Evolutionary conservation across 2,797 vertebrate species (phyloP), one percentile per base, ranked within the genome.

Genomic region (Labroides dimidiatus): DNA sequence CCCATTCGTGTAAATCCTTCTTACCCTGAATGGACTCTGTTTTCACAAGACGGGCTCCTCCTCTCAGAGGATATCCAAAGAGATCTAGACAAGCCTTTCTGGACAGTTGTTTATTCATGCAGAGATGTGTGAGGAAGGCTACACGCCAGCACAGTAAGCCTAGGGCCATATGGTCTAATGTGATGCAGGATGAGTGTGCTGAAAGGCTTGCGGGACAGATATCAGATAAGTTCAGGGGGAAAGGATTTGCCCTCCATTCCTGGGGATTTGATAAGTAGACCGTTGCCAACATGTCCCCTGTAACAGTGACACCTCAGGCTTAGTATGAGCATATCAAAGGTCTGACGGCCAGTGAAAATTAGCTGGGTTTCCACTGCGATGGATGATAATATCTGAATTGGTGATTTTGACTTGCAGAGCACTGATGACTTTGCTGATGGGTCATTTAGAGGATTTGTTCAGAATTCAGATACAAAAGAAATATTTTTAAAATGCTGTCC

Each of bases 31-130:
- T 88, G 73, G 79, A 85, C 72, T 75, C 50, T 20, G 42, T 63
- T 19, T 75, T 11, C 72, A 64, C 53, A 12, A 81, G 69, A 24
- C 54, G 5, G 37, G 52, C 43, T 14, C 37, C 37, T 39, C 13
- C 39, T 85, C 89, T 81, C 86, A 47, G 64, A 87, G 84, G 87
- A 90, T 84, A 86, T 86, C 80, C 84, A 70, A 78, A 78, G 75
- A 80, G 75, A 86, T 82, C 65, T 51, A 62, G 70, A 73, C 75
- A 67, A 51, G 61, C 53, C 57, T 84, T 77, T 73, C 73, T 70
- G 82, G 76, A 60, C 72, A 57, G 80, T 87, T 77, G 84, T 77
- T 89, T 87, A 87, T 90, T 91, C 80, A 84, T 90, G 69, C 79
- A 80, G 64, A 63, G 72, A 54, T 72, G 80, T 66, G 62, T 55